These are phyloP conservation scores for Thera britannica DNA, from an alignment of 2,888 invertebrate species.

Conservation along the genomic window DNA sequence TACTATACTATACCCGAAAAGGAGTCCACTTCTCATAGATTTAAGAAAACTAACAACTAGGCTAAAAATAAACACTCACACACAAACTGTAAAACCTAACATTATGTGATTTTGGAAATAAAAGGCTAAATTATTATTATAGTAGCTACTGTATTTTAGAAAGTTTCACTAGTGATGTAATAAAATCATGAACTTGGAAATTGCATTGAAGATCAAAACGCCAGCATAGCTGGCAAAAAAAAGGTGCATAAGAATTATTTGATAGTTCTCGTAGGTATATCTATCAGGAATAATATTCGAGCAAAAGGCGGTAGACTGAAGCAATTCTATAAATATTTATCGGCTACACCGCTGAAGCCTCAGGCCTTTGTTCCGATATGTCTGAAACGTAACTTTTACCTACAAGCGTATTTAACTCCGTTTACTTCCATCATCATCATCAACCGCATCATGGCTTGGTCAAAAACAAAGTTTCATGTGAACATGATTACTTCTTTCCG, in stretches of 20 bases:
- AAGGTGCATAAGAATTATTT: background rate
- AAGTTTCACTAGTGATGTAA: background rate
- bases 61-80: too few species aligned
- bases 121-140: too few species aligned
- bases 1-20: too few species aligned
- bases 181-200: background rate
- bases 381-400: slow-evolving; percentile 16
- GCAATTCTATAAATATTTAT: slow-evolving; percentile 13
- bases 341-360: background rate
- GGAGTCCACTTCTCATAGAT: too few species aligned
- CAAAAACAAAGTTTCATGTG: too few species aligned
- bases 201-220: background rate
- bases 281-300: slow-evolving; percentile 2
- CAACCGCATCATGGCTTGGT: background rate
- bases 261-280: background rate
- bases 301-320: slow-evolving; percentile 5
- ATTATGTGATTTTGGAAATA: too few species aligned
- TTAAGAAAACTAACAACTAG: too few species aligned
- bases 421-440: background rate
- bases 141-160: too few species aligned
- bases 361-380: slow-evolving; percentile 6
- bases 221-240: too few species aligned
- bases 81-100: too few species aligned
- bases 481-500: too few species aligned
- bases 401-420: background rate